Conservation (phyloP, 2,888 invertebrate genomes). For the Cantharis lateralis region DNA sequence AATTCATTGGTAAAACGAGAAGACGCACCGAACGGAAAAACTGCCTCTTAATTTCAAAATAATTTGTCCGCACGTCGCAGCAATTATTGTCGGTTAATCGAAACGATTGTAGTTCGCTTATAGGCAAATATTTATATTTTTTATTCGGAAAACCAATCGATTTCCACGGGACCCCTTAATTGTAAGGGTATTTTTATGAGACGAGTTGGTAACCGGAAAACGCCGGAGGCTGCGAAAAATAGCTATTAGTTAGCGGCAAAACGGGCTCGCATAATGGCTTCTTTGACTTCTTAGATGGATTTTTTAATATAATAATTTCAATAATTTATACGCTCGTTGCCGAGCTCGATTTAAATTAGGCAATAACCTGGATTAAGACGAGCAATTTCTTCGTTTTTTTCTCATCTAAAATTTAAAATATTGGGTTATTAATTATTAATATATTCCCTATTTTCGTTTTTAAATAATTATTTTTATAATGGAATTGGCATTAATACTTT, state of each 20-base stretch:
- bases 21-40: slow-evolving; percentile 22
- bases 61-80: neutral
- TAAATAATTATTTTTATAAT: slow-evolving; percentile 3
- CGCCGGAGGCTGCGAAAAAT: slow-evolving; percentile 51
- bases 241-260: slow-evolving; percentile 54
- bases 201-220: slow-evolving; percentile 35
- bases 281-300: slow-evolving; percentile 74
- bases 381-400: slow-evolving; percentile 27
- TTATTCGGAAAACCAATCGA: slow-evolving; percentile 18
- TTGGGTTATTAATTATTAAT: slow-evolving; percentile 30
- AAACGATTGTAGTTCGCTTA: neutral
- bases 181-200: slow-evolving; percentile 43
- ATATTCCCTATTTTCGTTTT: slow-evolving; percentile 6
- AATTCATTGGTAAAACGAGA: slow-evolving; percentile 18
- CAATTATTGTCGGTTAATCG: neutral
- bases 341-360: slow-evolving; percentile 56
- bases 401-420: slow-evolving; percentile 20
- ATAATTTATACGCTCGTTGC: slow-evolving; percentile 56
- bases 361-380: slow-evolving; percentile 55
- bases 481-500: neutral
- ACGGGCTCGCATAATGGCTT: slow-evolving; percentile 59
- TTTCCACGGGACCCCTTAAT: slow-evolving; percentile 23
- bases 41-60: slow-evolving; percentile 38
- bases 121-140: slow-evolving; percentile 1
- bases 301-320: slow-evolving; percentile 76